Conservation (phyloP, 2,113 vertebrate genomes). For the Eleginops maclovinus region DNA sequence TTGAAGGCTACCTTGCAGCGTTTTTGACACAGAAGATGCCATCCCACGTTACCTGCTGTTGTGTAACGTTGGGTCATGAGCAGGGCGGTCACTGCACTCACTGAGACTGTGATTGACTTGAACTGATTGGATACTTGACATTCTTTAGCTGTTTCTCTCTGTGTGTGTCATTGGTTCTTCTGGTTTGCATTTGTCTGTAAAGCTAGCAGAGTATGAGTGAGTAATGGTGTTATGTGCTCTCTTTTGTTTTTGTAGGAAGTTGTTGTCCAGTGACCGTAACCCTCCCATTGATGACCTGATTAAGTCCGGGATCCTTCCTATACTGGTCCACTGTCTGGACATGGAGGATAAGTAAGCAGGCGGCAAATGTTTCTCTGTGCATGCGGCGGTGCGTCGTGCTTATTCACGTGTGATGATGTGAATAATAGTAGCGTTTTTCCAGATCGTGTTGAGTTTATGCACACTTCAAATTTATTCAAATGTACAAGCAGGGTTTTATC, state of each 20-base stretch:
- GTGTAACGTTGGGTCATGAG: neutral
- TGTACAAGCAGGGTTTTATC: slow-evolving; percentile 9
- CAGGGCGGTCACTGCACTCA: neutral
- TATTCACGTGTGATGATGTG: neutral
- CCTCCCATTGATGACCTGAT: slow-evolving; percentile 99
- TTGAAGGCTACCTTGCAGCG: neutral
- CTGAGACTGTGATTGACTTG: neutral
- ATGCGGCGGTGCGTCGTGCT: neutral
- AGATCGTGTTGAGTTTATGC: slow-evolving; percentile 25
- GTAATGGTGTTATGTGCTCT: slow-evolving; percentile 28
- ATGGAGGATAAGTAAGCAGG: slow-evolving; percentile 97
- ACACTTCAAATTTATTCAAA: slow-evolving; percentile 50
- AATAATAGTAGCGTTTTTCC: slow-evolving; percentile 5
- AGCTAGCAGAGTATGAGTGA: neutral
- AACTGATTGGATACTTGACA: slow-evolving; percentile 2
- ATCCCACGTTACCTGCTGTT: neutral
- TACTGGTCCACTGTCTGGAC: slow-evolving; percentile 98
- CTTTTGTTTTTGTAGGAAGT: slow-evolving; percentile 86
- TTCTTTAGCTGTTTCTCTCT: slow-evolving; percentile 28
- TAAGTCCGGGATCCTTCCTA: slow-evolving; percentile 98
- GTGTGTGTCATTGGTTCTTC: neutral
- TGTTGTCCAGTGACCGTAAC: slow-evolving; percentile 98
- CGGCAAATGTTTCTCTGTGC: slow-evolving; percentile 31
- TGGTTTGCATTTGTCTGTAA: slow-evolving; percentile 9
- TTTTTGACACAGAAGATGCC: neutral